Evolutionary conservation across 2,797 vertebrate genomes (phyloP), one percentile per base, ranked within the genome.

Genomic region (Bovichtus variegatus): DNA sequence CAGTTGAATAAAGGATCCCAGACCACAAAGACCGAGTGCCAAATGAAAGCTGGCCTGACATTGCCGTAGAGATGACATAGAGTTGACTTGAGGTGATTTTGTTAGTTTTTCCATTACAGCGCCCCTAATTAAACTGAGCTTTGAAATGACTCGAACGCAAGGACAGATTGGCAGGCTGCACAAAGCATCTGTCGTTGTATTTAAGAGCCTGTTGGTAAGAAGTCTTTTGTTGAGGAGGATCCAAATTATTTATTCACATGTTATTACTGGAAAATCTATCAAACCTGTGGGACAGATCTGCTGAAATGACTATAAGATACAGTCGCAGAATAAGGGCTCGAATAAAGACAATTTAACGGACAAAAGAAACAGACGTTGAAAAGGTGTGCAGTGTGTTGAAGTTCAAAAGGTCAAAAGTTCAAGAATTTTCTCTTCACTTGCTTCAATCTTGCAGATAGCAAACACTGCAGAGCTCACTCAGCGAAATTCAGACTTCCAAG

Each of bases 81-180:
- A 69, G 70, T 59, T 82, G 70, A 85, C 73, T 73, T 46, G 49
- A 82, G 73, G 63, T 66, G 80, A 60, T 77, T 76, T 71, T 55
- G 68, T 86, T 68, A 19, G 43, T 85, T 90, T 90, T 88, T 89
- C 81, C 84, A 78, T 70, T n/a, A 76, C 82, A 74, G 70, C 40
- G 78, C 57, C 21, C 49, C 43, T 72, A 79, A 86, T 85, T 84
- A 86, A 34, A 80, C 50, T 60, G 2, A 77, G 64, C 29, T 69
- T 78, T 54, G 74, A 72, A 83, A 82, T 31, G 40, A 83, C 50
- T 82, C 21, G 15, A 70, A 85, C 76, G 62, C 34, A 5, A 21
- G 46, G 51, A 78, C 59, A 58, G 71, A 75, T 74, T 88, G 82
- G 82, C 82, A 81, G 62, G 43, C 78, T 2, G 54, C 74, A 36